Evolutionary conservation across 92 coral and sea anemone species (phyloP).

Genomic region (Micromussa lordhowensis): DNA sequence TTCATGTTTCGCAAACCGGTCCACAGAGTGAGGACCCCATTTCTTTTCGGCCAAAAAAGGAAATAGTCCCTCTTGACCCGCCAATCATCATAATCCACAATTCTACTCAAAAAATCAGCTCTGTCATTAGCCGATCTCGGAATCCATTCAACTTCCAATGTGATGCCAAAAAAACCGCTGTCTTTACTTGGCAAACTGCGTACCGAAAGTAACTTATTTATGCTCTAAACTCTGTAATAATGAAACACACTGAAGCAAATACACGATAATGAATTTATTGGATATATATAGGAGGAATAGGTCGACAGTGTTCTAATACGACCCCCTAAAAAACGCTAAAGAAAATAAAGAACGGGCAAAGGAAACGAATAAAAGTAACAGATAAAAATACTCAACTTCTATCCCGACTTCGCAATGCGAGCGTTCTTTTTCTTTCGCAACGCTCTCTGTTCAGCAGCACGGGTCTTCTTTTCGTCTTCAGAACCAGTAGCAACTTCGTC

Average conservation of each 20-base stretch:
- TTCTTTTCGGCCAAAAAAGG: no score
- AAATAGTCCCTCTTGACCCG: no score
- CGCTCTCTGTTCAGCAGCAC: no score
- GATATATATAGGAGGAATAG: neutral
- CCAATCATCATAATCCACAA: slow-evolving; percentile 1
- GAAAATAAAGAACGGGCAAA: neutral
- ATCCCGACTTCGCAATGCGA: no score
- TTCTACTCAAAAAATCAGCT: slow-evolving; percentile 50
- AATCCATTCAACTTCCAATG: slow-evolving; percentile 37
- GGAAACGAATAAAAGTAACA: neutral
- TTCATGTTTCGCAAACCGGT: slow-evolving; percentile 39
- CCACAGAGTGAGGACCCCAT: no score
- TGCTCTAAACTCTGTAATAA: neutral
- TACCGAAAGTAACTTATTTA: no score
- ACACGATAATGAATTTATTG: neutral
- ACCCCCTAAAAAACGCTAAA: neutral
- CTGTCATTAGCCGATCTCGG: slow-evolving; percentile 51
- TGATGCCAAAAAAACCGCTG: no score
- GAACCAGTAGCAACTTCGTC: no score
- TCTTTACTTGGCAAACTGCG: no score
- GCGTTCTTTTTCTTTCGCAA: no score
- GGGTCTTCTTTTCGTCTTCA: no score
- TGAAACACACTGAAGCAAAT: neutral
- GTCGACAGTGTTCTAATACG: neutral
- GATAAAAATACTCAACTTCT: no score